Percentiles rank a stretch among this genome's conserved stretches.
Evolutionary conservation across 2,888 invertebrate species (phyloP).

Genomic region (Heliconius charithonia): DNA sequence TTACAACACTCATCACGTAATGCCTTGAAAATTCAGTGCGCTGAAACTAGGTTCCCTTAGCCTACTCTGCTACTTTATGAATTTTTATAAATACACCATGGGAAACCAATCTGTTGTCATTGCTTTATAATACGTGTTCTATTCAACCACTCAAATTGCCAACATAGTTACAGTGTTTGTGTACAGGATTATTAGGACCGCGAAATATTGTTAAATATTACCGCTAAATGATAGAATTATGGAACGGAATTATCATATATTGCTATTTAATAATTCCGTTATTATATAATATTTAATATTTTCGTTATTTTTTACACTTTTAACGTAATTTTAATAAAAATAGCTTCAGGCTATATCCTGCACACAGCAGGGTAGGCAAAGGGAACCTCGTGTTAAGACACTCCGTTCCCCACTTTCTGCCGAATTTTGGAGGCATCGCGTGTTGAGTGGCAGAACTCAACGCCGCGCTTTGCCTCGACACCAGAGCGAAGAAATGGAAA

Average conservation of each 20-base stretch:
- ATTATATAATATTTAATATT: no score
- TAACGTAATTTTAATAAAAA: no score
- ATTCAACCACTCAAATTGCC: conserved; percentile 41
- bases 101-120: conserved; percentile 36
- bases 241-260: neutral
- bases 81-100: neutral
- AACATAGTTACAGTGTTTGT: conserved; percentile 36
- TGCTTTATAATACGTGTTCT: conserved; percentile 43
- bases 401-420: no score
- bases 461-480: no score
- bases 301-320: no score
- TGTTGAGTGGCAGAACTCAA: no score
- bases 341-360: no score
- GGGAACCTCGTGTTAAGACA: no score
- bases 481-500: no score
- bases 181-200: conserved; percentile 46
- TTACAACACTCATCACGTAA: neutral
- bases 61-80: neutral
- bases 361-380: no score
- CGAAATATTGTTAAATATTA: conserved; percentile 35
- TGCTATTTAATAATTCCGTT: no score
- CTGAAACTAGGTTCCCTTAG: neutral
- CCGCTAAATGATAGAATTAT: conserved; percentile 1
- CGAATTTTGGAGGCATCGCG: no score
- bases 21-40: neutral